Evolutionary conservation across 2,888 invertebrate species (phyloP), one percentile per base, ranked within the genome.

Genomic region (Arctia plantaginis): DNA sequence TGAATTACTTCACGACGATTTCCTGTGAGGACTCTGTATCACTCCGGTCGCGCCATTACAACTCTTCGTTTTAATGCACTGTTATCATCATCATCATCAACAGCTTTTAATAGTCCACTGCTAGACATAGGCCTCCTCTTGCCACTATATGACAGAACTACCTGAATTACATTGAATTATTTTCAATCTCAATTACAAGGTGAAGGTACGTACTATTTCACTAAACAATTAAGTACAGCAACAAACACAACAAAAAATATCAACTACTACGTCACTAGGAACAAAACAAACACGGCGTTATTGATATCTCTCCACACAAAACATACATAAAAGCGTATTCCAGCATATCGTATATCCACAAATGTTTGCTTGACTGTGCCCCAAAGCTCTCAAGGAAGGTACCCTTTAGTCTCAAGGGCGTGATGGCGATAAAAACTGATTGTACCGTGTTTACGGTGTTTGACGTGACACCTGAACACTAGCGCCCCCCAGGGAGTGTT

Each of bases 381-480:
- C 65, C 27, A 55, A 47, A 76, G 73, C 77, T 73, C 69, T 71
- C 62, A 69, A 69, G 74, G 47, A 69, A 75, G 66, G 71, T 78
- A 80, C 79, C 84, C 82, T 80, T 75, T 69, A 51, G 79, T 83
- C 89, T 86, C 88, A 66, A 41, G 85, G 82, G 87, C 81, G 83
- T 74, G 78, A 83, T 83, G 86, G 84, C 82, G 86, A 89, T 89
- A 89, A 89, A 88, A 89, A 88, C 87, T 85, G 88, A 89, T 89
- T 88, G 89, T 77, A 80, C 72, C 82, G 77, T 84, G 87, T 87
- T 87, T 85, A 86, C 83, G 79, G 74, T 85, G 88, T 90, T 88
- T 89, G 90, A 82, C 82, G 80, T 79, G 81, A 84, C 90, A 89
- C 89, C 89, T 89, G 89, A 84, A 79, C 81, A 77, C 75, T 59